These are phyloP conservation scores for Malachius bipustulatus DNA, from an alignment of 2,888 invertebrate genomes.

Conservation along the genomic window DNA sequence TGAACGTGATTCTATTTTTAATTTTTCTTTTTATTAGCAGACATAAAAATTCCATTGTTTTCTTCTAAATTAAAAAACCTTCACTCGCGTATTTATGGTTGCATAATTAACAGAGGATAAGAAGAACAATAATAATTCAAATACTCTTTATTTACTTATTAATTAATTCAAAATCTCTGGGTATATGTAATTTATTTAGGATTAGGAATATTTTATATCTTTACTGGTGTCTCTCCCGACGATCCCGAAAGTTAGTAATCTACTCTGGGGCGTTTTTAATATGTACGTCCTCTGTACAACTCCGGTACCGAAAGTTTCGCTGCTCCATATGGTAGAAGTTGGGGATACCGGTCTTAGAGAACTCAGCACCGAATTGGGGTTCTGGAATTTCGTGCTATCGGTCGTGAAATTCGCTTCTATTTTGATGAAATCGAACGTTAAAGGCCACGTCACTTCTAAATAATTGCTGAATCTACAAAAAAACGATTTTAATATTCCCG, in stretches of 20 bases:
- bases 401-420: conserved; percentile 38
- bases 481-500: no score
- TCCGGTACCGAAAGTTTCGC: conserved; percentile 17
- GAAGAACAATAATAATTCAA: no score
- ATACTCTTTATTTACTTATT: no score
- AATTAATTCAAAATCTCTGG: no score
- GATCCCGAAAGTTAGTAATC: conserved; percentile 41
- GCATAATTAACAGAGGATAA: no score
- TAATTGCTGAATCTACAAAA: conserved; percentile 39
- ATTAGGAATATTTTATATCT: no score
- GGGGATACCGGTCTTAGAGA: conserved; percentile 41
- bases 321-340: conserved; percentile 24
- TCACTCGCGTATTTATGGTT: no score
- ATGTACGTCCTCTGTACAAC: conserved; percentile 23
- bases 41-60: no score
- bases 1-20: no score
- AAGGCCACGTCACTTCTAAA: conserved; percentile 32
- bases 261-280: conserved; percentile 34
- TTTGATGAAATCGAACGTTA: conserved; percentile 38
- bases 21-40: no score
- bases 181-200: no score
- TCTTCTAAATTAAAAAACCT: no score
- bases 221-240: conserved; percentile 42
- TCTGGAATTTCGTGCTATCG: conserved; percentile 35
- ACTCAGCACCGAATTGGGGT: conserved; percentile 40